A percentile compares a stretch with the other conserved stretches of the same genome.
phyloP scores from a whole-genome alignment of 23 tunicate species.

The Trididemnum miniatum region DNA sequence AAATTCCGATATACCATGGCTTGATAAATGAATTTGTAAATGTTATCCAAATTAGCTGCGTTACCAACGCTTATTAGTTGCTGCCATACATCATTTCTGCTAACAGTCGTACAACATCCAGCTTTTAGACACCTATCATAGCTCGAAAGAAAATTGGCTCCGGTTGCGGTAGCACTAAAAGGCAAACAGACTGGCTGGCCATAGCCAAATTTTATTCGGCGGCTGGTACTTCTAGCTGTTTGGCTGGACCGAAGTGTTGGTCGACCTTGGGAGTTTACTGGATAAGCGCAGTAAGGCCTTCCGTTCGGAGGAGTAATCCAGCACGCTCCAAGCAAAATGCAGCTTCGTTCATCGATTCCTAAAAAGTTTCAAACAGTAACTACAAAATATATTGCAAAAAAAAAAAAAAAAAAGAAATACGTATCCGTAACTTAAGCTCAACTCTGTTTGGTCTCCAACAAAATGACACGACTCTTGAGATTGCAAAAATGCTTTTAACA shows the following conservation, averaged over 20 bases:
- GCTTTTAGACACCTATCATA: constrained; percentile 71
- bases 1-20: constrained; percentile 48
- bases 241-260: constrained; percentile 46
- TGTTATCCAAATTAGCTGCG: neutral
- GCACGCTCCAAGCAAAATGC: constrained; percentile 8
- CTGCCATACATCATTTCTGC: neutral
- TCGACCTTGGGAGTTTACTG: constrained; percentile 28
- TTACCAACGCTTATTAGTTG: neutral
- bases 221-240: neutral
- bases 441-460: no score
- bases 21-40: no score
- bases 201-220: neutral
- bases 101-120: constrained; percentile 63
- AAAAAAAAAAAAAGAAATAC: no score
- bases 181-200: constrained; percentile 72
- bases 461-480: no score
- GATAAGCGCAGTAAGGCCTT: constrained; percentile 54
- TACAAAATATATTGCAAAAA: no score
- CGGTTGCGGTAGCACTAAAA: constrained; percentile 18
- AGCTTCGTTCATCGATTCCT: constrained; percentile 1
- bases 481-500: no score
- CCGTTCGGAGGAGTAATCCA: constrained; percentile 5
- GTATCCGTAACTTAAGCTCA: no score
- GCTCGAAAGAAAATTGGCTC: constrained; percentile 42
- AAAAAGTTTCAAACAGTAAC: no score